These are phyloP conservation scores for Pachymerium ferrugineum DNA, from an alignment of 2,888 invertebrate species.

Conservation along the genomic window DNA sequence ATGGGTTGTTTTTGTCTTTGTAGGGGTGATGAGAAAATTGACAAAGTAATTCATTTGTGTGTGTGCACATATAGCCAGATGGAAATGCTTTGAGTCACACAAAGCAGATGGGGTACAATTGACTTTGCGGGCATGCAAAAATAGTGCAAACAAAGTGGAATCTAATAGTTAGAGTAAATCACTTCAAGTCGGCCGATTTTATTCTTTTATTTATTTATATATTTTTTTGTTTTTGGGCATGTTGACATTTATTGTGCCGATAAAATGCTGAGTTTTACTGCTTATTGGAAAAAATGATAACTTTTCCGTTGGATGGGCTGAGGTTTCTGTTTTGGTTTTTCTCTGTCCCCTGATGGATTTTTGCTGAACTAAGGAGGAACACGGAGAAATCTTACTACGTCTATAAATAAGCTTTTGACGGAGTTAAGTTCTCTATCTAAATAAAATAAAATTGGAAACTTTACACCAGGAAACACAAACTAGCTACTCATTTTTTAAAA, in stretches of 20 bases:
- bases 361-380: not conserved
- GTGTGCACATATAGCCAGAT: slow-evolving; percentile 4
- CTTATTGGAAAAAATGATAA: slow-evolving; percentile 11
- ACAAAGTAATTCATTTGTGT: slow-evolving; percentile 14
- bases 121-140: not conserved
- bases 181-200: not conserved
- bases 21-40: slow-evolving; percentile 14
- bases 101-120: slow-evolving; percentile 13
- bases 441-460: too few species aligned
- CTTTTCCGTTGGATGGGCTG: not conserved
- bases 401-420: slow-evolving; percentile 4
- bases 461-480: not conserved
- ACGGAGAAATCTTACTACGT: not conserved
- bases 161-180: not conserved
- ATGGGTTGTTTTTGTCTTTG: not conserved
- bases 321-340: not conserved
- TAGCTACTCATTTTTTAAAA: not conserved
- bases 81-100: slow-evolving; percentile 22
- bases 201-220: not conserved
- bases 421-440: too few species aligned
- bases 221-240: not conserved
- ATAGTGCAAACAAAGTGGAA: not conserved
- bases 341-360: not conserved
- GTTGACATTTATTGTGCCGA: slow-evolving; percentile 2
- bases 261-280: not conserved